Evolutionary conservation across 2,113 vertebrate genomes (phyloP).

Genomic region (Pteropus alecto): DNA sequence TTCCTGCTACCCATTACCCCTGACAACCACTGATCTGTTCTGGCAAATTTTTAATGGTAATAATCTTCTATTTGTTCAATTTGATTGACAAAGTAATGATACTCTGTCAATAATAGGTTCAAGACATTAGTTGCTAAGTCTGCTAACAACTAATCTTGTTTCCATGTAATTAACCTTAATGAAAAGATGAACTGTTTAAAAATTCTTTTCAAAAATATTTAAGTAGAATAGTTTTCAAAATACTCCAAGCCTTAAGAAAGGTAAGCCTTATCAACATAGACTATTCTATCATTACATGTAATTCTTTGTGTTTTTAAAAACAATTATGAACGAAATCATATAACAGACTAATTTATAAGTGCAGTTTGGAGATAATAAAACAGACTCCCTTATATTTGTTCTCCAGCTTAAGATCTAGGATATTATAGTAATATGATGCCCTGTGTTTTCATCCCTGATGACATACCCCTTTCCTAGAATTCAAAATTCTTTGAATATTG

Average conservation of each 20-base stretch:
- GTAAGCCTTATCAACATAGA: neutral
- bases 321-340: neutral
- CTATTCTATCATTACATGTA: neutral
- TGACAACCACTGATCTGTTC: neutral
- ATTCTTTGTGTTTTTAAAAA: neutral
- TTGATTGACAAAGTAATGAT: conserved; percentile 9
- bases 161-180: conserved; percentile 10
- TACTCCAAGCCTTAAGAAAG: neutral
- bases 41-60: neutral
- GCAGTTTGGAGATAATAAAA: neutral
- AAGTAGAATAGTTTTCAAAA: neutral
- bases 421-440: neutral
- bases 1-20: neutral
- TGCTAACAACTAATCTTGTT: neutral
- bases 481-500: neutral
- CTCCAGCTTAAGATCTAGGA: neutral
- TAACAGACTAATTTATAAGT: neutral
- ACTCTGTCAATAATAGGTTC: neutral
- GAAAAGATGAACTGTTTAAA: neutral
- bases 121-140: neutral
- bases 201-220: neutral
- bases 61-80: conserved; percentile 19
- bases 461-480: neutral
- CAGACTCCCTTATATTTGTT: neutral
- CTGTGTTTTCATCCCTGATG: neutral